Base-by-base conservation (phyloP, 2,888 invertebrate species). In the Quadroppia sp. region DNA sequence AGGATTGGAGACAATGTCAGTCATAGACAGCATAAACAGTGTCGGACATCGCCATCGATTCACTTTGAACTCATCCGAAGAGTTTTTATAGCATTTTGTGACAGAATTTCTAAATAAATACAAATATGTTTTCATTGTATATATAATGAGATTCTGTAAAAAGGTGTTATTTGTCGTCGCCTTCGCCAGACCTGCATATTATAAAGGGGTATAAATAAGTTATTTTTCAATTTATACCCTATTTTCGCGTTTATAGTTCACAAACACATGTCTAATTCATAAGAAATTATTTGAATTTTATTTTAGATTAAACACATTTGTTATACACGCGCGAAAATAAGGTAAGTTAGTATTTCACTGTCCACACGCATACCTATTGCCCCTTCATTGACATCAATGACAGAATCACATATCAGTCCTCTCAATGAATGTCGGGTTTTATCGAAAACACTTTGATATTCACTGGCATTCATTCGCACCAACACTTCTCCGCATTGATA, bases 341-440 rank as follows among this genome's bases (percentile, higher is more conserved):
- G n/a, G n/a, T n/a, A n/a, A n/a, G n/a, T n/a, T n/a, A n/a, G n/a
- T n/a, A n/a, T n/a, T n/a, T n/a, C n/a, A n/a, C n/a, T n/a, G n/a
- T n/a, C n/a, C n/a, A n/a, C n/a, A n/a, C n/a, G n/a, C n/a, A n/a
- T 36, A 36, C 36, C 36, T 9, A 36, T 36, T 9, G 36, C 82
- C 25, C 86, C 81, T 72, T 86, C 85, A 56, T 83, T 82, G 53
- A 85, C 82, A 77, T 87, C 86, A 0, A 85, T 86, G 0, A 90
- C 91, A 74, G 92, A 92, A 83, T 95, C 94, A 90, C 92, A 94
- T 72, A 94, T 86, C 82, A 94, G 92, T 0, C 92, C 91, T 7
- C 9, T 36, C 36, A 36, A 36, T 36, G 36, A 36, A 7, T 36
- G 6, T 36, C 9, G 6, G 9, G 25, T 53, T 53, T 53, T 13